phyloP scores from a whole-genome alignment of 2,797 vertebrate species.

The Harpagifer antarcticus region DNA sequence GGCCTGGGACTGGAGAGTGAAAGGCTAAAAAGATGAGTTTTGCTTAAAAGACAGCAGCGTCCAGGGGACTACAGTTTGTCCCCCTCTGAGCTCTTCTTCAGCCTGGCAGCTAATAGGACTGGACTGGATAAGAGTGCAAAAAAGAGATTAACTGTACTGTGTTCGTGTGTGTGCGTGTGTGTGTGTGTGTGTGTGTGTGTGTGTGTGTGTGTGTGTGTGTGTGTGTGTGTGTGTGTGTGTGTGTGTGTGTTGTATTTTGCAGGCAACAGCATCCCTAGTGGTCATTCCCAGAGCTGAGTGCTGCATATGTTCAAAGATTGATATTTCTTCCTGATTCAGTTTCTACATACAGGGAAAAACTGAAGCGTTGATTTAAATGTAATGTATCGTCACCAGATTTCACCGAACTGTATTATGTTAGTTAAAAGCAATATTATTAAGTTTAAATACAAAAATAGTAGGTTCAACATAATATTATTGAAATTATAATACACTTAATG shows the following conservation, averaged over 20 bases:
- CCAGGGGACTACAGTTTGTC: constrained; percentile 69
- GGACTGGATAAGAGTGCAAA: constrained; percentile 54
- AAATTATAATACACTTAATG: too few species aligned
- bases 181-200: constrained; percentile 14
- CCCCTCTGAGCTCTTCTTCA: constrained; percentile 62
- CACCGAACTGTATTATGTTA: too few species aligned
- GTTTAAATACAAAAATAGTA: too few species aligned
- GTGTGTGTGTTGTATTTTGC: constrained; percentile 12
- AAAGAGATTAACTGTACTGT: constrained; percentile 53
- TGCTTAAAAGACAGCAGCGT: constrained; percentile 70
- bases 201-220: constrained; percentile 28
- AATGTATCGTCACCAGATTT: too few species aligned
- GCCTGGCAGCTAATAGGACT: constrained; percentile 49
- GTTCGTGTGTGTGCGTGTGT: constrained; percentile 28
- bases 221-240: constrained; percentile 19
- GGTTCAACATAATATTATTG: too few species aligned
- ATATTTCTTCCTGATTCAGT: constrained; percentile 21
- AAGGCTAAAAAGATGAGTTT: constrained; percentile 62
- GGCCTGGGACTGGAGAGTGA: constrained; percentile 56
- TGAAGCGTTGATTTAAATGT: too few species aligned
- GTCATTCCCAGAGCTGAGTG: constrained; percentile 44
- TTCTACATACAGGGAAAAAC: constrained; percentile 12
- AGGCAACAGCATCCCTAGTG: constrained; percentile 78
- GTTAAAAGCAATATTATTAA: too few species aligned
- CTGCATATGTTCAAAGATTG: constrained; percentile 38